A percentile compares a stretch with the other conserved stretches of the same genome.
Conservation (phyloP, 2,797 vertebrate genomes). For the Graptemys geographica region DNA sequence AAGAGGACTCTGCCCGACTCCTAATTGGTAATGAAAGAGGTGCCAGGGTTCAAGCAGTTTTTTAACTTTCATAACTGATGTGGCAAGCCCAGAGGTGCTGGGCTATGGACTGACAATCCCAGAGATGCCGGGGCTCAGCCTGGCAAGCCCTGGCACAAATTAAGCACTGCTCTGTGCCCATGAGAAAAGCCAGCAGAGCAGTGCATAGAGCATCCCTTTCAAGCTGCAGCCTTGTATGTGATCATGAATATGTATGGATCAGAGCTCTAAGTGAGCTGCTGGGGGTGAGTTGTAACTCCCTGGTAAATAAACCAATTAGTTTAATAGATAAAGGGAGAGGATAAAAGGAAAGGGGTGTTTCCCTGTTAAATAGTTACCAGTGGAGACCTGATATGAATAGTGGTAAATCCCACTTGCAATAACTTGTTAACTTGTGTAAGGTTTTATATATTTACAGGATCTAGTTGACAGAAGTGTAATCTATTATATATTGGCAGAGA, state of each 20-base stretch:
- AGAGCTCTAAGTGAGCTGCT: background rate
- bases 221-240: background rate
- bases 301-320: constrained; percentile 36
- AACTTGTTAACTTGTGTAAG: background rate
- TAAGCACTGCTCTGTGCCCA: too few relatives aligned
- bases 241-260: constrained; percentile 25
- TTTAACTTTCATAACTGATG: too few relatives aligned
- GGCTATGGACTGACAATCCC: too few relatives aligned
- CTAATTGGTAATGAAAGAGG: too few relatives aligned
- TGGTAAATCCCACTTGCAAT: background rate
- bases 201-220: background rate
- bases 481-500: background rate
- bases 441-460: background rate
- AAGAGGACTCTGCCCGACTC: background rate
- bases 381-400: background rate
- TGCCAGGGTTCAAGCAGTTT: too few relatives aligned
- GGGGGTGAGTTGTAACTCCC: constrained; percentile 1
- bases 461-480: background rate
- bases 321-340: constrained; percentile 15
- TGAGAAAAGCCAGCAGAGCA: background rate
- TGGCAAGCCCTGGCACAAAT: too few relatives aligned
- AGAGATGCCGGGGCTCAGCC: too few relatives aligned
- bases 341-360: background rate
- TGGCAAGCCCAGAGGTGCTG: too few relatives aligned
- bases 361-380: background rate